phyloP scores from a whole-genome alignment of 2,113 vertebrate genomes.

The Pluvialis apricaria region DNA sequence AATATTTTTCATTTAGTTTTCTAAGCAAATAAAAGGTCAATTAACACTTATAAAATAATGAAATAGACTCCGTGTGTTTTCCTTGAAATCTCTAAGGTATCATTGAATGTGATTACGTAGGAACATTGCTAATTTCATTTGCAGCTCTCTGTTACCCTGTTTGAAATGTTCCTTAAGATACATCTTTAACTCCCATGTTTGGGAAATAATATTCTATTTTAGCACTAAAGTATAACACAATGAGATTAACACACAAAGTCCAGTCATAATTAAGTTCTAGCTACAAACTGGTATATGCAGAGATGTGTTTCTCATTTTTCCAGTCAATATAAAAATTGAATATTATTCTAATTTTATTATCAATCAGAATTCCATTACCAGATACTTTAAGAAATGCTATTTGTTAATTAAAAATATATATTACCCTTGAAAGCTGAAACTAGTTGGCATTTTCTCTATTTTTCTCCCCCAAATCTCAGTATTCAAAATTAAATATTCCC shows the following conservation, averaged over 20 bases:
- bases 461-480: neutral
- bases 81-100: neutral
- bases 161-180: neutral
- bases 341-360: neutral
- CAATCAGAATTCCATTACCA: neutral
- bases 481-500: neutral
- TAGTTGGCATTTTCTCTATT: neutral
- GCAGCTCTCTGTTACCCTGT: neutral
- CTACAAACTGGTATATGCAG: neutral
- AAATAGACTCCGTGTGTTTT: neutral
- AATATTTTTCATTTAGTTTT: neutral
- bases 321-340: neutral
- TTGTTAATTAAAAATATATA: neutral
- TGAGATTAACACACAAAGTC: neutral
- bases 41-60: conserved; percentile 10
- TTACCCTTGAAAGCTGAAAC: neutral
- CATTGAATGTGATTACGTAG: neutral
- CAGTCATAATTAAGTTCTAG: neutral
- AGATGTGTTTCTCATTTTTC: neutral
- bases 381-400: neutral
- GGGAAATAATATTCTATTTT: neutral
- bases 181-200: neutral
- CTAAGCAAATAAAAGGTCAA: neutral
- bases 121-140: neutral
- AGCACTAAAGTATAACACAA: neutral